phyloP scores from a whole-genome alignment of 1,140 invertebrate species.

The Cyphomyrmex costatus region DNA sequence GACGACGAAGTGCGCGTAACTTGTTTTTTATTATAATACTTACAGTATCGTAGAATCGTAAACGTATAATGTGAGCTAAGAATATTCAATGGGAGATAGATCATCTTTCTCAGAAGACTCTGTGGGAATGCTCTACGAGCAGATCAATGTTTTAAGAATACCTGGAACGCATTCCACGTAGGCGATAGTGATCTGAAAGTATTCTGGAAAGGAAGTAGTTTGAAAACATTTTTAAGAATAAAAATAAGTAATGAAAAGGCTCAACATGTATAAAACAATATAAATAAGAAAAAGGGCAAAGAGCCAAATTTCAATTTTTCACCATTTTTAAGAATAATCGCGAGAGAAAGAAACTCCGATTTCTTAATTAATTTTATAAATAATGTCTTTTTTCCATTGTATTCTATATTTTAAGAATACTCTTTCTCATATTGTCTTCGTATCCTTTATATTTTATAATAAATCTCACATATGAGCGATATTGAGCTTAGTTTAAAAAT shows the following conservation, averaged over 20 bases:
- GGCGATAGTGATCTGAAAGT: not conserved
- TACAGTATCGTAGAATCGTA: not conserved
- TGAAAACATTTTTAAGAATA: not conserved
- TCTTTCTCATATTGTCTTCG: not conserved
- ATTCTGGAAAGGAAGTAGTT: not conserved
- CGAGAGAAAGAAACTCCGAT: not conserved
- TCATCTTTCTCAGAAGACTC: not conserved
- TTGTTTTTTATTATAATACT: no score
- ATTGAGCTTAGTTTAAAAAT: not conserved
- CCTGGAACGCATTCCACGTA: not conserved
- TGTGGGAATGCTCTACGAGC: not conserved
- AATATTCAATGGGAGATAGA: not conserved
- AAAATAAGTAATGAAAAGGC: no score
- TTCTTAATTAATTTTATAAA: conserved; percentile 2
- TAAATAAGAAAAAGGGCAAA: no score
- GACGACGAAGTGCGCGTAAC: not conserved
- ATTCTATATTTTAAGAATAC: not conserved
- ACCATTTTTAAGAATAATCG: not conserved
- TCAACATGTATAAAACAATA: no score
- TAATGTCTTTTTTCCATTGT: not conserved
- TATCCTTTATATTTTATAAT: not conserved
- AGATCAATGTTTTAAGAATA: not conserved
- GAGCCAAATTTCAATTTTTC: no score
- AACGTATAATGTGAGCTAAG: not conserved
- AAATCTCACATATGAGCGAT: not conserved